Conservation (phyloP, 2,888 invertebrate species). For the Ochropleura plecta region DNA sequence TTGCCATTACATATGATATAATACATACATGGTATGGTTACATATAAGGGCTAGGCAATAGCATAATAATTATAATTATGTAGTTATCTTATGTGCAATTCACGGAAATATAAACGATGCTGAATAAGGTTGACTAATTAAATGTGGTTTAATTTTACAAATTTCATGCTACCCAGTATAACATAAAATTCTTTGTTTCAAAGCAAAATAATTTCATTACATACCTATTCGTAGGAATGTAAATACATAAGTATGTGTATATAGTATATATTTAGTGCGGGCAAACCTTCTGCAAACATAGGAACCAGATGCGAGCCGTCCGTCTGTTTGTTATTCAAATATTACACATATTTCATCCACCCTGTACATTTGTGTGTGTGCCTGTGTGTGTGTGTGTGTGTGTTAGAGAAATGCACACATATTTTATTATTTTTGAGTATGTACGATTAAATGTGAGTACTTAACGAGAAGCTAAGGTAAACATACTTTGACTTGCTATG, state of each 20-base stretch:
- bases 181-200: not conserved
- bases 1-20: no score
- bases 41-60: not conserved
- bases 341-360: slow-evolving; percentile 54
- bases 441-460: slow-evolving; percentile 1
- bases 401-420: slow-evolving; percentile 1
- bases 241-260: slow-evolving; percentile 8
- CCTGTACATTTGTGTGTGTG: not conserved
- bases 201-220: slow-evolving; percentile 25
- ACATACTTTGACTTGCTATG: no score
- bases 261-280: slow-evolving; percentile 1
- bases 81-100: not conserved
- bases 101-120: not conserved
- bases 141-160: not conserved
- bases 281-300: slow-evolving; percentile 48
- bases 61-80: not conserved
- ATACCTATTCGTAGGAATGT: slow-evolving; percentile 5
- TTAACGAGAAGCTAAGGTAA: not conserved
- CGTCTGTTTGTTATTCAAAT: slow-evolving; percentile 59
- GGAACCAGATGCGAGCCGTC: slow-evolving; percentile 54
- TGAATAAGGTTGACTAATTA: not conserved
- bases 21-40: not conserved
- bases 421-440: slow-evolving; percentile 9
- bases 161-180: not conserved
- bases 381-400: slow-evolving; percentile 1